Evolutionary conservation across 2,113 vertebrate species (phyloP).

Genomic region (Buteo buteo): DNA sequence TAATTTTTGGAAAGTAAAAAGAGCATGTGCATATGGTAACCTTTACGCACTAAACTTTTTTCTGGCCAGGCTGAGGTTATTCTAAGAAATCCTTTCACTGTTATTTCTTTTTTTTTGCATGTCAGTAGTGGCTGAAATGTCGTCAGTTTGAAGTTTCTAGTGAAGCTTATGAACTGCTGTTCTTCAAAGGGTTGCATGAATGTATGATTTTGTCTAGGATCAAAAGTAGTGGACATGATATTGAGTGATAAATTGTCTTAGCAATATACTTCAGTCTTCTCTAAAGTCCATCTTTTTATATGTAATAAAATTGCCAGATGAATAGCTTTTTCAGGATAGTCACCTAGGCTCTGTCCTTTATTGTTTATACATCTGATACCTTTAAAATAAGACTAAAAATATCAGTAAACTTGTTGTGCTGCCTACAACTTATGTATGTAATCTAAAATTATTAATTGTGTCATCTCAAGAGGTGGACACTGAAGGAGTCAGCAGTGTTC

Average conservation of each 20-base stretch:
- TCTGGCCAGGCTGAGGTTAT: background rate
- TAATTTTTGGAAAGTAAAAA: background rate
- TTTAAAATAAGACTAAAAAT: background rate
- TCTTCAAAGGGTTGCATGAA: background rate
- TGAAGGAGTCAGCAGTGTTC: background rate
- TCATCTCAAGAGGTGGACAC: background rate
- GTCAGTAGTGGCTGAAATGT: background rate
- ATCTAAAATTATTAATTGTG: background rate
- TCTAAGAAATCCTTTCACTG: background rate
- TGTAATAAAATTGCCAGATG: background rate
- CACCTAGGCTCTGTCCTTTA: background rate
- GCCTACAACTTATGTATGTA: background rate
- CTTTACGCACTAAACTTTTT: background rate
- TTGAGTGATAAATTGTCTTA: background rate
- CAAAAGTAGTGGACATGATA: background rate
- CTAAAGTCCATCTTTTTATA: background rate
- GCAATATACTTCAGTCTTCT: background rate
- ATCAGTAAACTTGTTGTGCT: background rate
- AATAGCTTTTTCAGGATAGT: background rate
- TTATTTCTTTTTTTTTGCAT: background rate
- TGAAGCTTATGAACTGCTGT: background rate
- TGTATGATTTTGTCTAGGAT: background rate
- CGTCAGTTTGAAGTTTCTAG: background rate
- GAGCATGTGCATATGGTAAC: fast-evolving
- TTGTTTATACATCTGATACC: background rate